Conservation (phyloP, 30 jellyfish, hydroid and myxozoan genomes). For the Hydra vulgaris region DNA sequence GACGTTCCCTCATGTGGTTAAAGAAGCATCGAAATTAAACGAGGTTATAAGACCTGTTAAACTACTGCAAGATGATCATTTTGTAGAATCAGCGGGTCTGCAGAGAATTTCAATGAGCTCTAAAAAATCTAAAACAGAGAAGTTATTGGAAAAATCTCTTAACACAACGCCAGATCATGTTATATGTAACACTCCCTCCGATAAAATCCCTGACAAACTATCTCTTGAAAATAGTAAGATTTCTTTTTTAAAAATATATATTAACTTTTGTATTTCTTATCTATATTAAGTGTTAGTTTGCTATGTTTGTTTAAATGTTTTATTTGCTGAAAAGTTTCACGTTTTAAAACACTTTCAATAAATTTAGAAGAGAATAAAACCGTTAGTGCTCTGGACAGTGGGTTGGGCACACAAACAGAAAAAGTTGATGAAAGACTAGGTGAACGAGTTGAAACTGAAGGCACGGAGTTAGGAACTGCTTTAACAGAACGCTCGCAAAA, state of each 20-base stretch:
- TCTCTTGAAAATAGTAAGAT: neutral
- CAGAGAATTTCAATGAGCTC: neutral
- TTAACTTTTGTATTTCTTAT: no score
- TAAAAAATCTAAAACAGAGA: neutral
- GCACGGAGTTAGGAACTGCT: neutral
- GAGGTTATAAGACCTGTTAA: neutral
- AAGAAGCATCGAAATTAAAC: neutral
- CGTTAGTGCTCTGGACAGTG: no score
- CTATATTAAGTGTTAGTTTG: no score
- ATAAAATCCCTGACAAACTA: neutral
- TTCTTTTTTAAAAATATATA: no score
- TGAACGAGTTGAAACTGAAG: neutral
- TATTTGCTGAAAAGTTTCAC: no score
- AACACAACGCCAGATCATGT: neutral
- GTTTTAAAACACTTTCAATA: no score
- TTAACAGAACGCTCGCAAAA: neutral
- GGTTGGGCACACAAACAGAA: neutral
- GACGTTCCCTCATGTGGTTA: neutral
- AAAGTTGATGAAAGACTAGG: neutral
- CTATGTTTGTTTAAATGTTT: no score
- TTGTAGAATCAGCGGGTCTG: slow-evolving; percentile 2
- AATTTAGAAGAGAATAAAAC: no score
- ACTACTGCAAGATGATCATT: neutral
- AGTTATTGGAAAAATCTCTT: neutral
- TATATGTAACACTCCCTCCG: neutral